phyloP scores from a whole-genome alignment of 2,113 vertebrate species.

The Gadus chalcogrammus region DNA sequence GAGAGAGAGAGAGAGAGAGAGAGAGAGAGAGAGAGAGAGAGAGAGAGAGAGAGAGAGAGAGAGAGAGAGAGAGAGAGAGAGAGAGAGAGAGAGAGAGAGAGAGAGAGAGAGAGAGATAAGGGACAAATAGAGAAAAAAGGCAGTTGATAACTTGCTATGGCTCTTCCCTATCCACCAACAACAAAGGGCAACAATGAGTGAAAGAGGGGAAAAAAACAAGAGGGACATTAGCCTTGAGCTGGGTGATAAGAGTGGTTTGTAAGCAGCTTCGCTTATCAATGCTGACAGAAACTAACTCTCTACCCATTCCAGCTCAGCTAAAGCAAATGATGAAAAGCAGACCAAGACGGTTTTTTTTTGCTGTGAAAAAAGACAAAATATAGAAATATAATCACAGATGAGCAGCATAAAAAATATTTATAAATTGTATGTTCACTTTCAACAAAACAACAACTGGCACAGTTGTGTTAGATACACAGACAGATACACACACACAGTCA shows the following conservation, averaged over 20 bases:
- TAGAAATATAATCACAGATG: slow-evolving; percentile 15
- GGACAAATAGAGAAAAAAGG: neutral
- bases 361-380: neutral
- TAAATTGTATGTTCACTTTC: neutral
- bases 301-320: slow-evolving; percentile 52
- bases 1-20: neutral
- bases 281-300: slow-evolving; percentile 60
- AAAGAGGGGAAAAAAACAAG: slow-evolving; percentile 47
- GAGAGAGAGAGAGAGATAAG: neutral
- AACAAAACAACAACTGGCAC: neutral
- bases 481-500: neutral
- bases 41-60: neutral
- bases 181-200: slow-evolving; percentile 52
- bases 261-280: slow-evolving; percentile 72
- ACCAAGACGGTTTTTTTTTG: neutral
- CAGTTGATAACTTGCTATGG: slow-evolving; percentile 38
- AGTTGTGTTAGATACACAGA: neutral
- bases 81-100: neutral
- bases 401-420: slow-evolving; percentile 2
- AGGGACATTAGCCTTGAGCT: slow-evolving; percentile 67
- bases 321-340: slow-evolving; percentile 14
- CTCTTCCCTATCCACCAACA: slow-evolving; percentile 42
- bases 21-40: neutral
- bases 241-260: slow-evolving; percentile 63
- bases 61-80: neutral